A percentile compares a stretch with the other conserved stretches of the same genome.
Evolutionary conservation across 92 coral and sea anemone species (phyloP).

Genomic region (Palythoa heliodiscus): DNA sequence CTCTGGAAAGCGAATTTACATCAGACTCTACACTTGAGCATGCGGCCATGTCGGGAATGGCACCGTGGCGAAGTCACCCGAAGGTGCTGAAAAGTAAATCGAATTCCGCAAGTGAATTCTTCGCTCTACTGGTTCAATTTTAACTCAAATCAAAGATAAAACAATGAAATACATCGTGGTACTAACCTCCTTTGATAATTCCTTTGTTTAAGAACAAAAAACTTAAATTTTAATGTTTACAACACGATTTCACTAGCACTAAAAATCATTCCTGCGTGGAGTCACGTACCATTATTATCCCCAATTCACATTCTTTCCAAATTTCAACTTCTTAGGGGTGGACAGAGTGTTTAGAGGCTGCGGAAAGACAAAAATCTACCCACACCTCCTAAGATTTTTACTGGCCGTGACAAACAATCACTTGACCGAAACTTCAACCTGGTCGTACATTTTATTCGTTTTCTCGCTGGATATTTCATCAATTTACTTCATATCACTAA

Average conservation of each 20-base stretch:
- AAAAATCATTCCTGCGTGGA: not conserved
- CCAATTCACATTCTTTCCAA: not conserved
- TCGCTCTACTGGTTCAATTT: slow-evolving; percentile 4
- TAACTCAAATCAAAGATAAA: slow-evolving; percentile 8
- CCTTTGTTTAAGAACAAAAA: slow-evolving; percentile 9
- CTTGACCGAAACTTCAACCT: not conserved
- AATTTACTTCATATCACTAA: slow-evolving; percentile 3
- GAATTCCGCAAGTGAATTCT: slow-evolving; percentile 10
- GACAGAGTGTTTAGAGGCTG: not conserved
- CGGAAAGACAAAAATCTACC: slow-evolving; percentile 11
- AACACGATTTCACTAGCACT: not conserved
- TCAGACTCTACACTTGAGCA: slow-evolving; percentile 7
- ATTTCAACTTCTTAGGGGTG: slow-evolving; percentile 3
- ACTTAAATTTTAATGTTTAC: not conserved
- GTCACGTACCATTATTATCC: not conserved
- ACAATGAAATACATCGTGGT: not conserved
- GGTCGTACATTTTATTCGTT: slow-evolving; percentile 11
- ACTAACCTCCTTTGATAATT: slow-evolving; percentile 20
- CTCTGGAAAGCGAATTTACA: slow-evolving; percentile 12
- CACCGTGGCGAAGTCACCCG: not conserved
- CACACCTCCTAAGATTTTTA: slow-evolving; percentile 2
- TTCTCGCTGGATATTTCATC: slow-evolving; percentile 7
- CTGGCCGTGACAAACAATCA: slow-evolving; percentile 9
- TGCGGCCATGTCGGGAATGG: slow-evolving; percentile 9
- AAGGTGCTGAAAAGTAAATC: slow-evolving; percentile 6